Base-by-base conservation (phyloP, 2,888 invertebrate genomes). In the Acanthosepion lycidas region DNA sequence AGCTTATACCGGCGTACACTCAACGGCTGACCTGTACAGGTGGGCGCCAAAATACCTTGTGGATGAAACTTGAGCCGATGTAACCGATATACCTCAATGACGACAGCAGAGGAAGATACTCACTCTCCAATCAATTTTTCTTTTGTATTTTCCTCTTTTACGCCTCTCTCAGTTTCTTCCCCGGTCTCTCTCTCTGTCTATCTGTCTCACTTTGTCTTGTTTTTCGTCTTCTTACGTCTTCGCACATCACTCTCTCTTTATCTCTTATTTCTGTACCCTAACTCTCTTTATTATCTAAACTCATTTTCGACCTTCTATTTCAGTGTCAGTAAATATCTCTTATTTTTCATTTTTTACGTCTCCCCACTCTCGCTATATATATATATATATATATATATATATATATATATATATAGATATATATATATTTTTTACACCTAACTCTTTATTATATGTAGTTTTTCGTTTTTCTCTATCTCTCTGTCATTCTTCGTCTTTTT, bases 81-180 rank as follows among this genome's bases (percentile, higher is more conserved):
- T n/a, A 78, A 78, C 78, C 78, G 78, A 78, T 78, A 78, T 78
- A 33, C 33, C 78, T 78, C 78, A n/a, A 78, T 78, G 78, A 78
- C 78, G n/a, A 78, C 15, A 33, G 18, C 33, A n/a, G n/a, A 78
- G n/a, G 78, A 33, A 78, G 12, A 78, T 78, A n/a, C n/a, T 33
- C 78, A n/a, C 78, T 1, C 78, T 5, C 12, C 9, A 78, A n/a
- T n/a, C n/a, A 78, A n/a, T 6, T 12, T 64, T 78, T 9, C n/a
- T 78, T n/a, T 28, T n/a, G n/a, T 23, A 59, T 59, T 6, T 23
- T 20, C 6, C 23, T 26, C 78, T 78, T 3, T 78, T 78, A 26
- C 78, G 28, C 0, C 0, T 15, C 55, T 55, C 18, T 15, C 55
- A 18, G 18, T 9, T 20, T 18, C 55, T 55, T 4, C 4, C 20